Conservation (phyloP, 2,113 vertebrate species). For the Poeciliopsis prolifica region DNA sequence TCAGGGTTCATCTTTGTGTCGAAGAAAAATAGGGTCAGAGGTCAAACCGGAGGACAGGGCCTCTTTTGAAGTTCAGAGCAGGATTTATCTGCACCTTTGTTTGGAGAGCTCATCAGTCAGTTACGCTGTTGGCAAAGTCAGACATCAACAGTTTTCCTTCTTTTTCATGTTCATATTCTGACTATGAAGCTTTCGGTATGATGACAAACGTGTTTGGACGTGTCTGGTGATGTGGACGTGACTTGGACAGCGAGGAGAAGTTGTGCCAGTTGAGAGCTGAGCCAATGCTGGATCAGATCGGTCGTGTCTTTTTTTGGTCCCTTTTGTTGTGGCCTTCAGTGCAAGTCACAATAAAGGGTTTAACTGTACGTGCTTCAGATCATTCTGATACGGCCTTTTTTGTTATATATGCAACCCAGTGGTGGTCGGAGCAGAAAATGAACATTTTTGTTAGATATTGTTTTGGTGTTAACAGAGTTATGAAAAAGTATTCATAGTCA, state of each 20-base stretch:
- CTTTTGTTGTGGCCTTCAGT: constrained; percentile 61
- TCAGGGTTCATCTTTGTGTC: constrained; percentile 36
- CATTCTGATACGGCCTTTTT: constrained; percentile 55
- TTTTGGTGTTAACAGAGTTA: background rate
- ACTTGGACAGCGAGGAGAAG: constrained; percentile 52
- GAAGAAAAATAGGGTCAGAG: constrained; percentile 25
- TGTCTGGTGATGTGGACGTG: constrained; percentile 59
- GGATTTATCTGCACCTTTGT: constrained; percentile 9
- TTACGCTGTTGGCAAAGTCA: background rate
- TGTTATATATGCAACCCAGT: constrained; percentile 7
- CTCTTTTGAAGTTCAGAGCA: constrained; percentile 34
- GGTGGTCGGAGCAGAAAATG: constrained; percentile 21
- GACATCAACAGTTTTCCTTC: background rate
- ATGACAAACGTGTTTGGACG: constrained; percentile 49
- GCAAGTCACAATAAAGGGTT: constrained; percentile 65
- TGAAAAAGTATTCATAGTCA: background rate
- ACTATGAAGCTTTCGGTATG: constrained; percentile 21
- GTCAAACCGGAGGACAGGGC: constrained; percentile 29
- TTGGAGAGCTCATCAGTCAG: background rate
- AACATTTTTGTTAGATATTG: constrained; percentile 12
- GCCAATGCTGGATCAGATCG: constrained; percentile 34
- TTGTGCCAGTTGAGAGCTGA: constrained; percentile 15
- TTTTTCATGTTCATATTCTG: constrained; percentile 13
- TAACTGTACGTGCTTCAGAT: constrained; percentile 69
- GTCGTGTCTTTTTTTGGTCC: constrained; percentile 38